Evolutionary conservation across 1,140 invertebrate species (phyloP).

Genomic region (Plectrocnemia conspersa): DNA sequence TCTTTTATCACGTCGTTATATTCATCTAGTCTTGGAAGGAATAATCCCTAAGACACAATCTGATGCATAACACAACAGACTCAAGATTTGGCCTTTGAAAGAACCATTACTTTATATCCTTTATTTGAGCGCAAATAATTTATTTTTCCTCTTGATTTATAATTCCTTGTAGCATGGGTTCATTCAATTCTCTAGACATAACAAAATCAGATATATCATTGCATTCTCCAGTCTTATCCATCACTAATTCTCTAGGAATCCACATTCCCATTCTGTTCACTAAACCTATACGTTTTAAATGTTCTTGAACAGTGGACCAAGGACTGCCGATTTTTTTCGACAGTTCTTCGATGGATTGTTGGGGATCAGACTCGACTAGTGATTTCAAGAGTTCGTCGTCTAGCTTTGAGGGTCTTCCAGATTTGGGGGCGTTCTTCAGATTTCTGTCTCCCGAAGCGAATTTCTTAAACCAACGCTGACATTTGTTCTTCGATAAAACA

Average conservation of each 20-base stretch:
- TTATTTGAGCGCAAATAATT: too few relatives aligned
- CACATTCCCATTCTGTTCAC: constrained; percentile 22
- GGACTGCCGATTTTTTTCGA: constrained; percentile 8
- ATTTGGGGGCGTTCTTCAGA: constrained; percentile 2
- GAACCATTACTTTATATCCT: too few relatives aligned
- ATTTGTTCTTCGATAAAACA: constrained; percentile 1
- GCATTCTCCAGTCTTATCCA: too few relatives aligned
- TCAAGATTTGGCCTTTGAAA: too few relatives aligned
- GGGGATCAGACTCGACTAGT: constrained; percentile 9
- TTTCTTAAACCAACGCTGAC: constrained; percentile 8
- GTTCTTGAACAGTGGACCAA: constrained; percentile 3
- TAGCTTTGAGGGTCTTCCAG: background rate
- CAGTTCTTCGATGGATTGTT: constrained; percentile 9
- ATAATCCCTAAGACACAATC: too few relatives aligned
- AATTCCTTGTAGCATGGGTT: too few relatives aligned
- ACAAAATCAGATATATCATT: too few relatives aligned
- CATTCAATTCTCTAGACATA: too few relatives aligned
- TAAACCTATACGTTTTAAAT: background rate
- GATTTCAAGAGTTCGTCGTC: constrained; percentile 1
- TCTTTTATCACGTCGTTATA: too few relatives aligned
- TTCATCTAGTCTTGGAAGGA: too few relatives aligned
- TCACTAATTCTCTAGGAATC: constrained; percentile 25
- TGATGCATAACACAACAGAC: too few relatives aligned
- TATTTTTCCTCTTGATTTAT: too few relatives aligned
- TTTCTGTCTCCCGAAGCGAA: constrained; percentile 5